phyloP scores from a whole-genome alignment of 2,797 vertebrate genomes.

The Spondyliosoma cantharus region DNA sequence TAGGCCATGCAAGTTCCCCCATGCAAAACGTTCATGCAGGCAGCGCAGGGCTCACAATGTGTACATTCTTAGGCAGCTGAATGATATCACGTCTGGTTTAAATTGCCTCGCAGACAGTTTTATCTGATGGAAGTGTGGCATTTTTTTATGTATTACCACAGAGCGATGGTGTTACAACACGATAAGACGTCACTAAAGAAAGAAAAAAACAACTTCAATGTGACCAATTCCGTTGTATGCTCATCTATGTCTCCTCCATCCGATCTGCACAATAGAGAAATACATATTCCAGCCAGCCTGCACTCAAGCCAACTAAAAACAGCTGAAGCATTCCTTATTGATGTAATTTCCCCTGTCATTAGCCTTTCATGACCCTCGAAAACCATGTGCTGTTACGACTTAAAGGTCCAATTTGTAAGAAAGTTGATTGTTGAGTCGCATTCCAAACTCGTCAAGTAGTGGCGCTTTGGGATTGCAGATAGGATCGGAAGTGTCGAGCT shows the following conservation, averaged over 20 bases:
- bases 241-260: constrained; percentile 34
- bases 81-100: constrained; percentile 73
- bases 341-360: constrained; percentile 30
- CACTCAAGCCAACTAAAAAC: constrained; percentile 1
- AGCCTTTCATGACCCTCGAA: neutral
- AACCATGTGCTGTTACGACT: neutral
- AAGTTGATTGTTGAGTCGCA: no score
- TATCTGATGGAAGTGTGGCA: constrained; percentile 85
- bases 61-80: constrained; percentile 57
- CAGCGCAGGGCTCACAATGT: constrained; percentile 60
- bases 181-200: constrained; percentile 53
- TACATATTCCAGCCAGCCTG: constrained; percentile 37
- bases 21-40: constrained; percentile 56
- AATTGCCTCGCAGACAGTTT: constrained; percentile 82
- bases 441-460: no score
- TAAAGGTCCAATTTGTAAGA: no score
- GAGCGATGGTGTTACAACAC: constrained; percentile 79
- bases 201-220: constrained; percentile 32
- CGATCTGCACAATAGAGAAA: constrained; percentile 27
- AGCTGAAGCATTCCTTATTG: constrained; percentile 5
- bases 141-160: constrained; percentile 84
- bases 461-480: no score
- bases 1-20: constrained; percentile 35
- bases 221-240: constrained; percentile 31
- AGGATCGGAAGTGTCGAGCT: no score